Conservation (phyloP, 2,888 invertebrate genomes). For the Caenorhabditis sulstoni region DNA sequence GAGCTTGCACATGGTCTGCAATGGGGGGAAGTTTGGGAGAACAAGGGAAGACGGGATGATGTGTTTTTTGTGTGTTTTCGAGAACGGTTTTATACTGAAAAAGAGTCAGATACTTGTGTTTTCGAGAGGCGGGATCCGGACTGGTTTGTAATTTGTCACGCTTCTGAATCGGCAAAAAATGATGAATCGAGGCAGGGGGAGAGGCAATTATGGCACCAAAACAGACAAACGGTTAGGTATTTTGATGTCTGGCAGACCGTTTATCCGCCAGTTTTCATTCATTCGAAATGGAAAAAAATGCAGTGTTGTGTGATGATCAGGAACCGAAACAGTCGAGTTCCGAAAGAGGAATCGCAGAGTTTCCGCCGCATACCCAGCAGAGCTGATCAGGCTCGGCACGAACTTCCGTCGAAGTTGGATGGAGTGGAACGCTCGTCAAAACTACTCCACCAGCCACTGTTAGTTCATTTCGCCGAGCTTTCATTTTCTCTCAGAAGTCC, state of each 20-base stretch:
- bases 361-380: too few relatives aligned
- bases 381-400: too few relatives aligned
- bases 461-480: too few relatives aligned
- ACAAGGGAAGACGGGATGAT: neutral
- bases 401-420: too few relatives aligned
- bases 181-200: neutral
- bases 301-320: too few relatives aligned
- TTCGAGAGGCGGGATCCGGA: slow-evolving; percentile 21
- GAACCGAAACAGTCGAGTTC: too few relatives aligned
- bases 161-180: slow-evolving; percentile 20
- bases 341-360: too few relatives aligned
- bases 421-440: too few relatives aligned
- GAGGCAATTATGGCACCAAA: slow-evolving; percentile 36
- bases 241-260: slow-evolving; percentile 25
- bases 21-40: neutral
- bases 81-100: slow-evolving; percentile 11
- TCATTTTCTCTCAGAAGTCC: too few relatives aligned
- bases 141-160: slow-evolving; percentile 41
- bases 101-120: slow-evolving; percentile 2
- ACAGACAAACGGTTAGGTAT: slow-evolving; percentile 37
- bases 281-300: too few relatives aligned
- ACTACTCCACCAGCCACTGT: too few relatives aligned
- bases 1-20: slow-evolving; percentile 32
- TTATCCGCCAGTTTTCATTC: slow-evolving; percentile 11
- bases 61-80: slow-evolving; percentile 12